Base-by-base conservation (phyloP, 1,140 invertebrate species). In the Neodiprion pinetum region DNA sequence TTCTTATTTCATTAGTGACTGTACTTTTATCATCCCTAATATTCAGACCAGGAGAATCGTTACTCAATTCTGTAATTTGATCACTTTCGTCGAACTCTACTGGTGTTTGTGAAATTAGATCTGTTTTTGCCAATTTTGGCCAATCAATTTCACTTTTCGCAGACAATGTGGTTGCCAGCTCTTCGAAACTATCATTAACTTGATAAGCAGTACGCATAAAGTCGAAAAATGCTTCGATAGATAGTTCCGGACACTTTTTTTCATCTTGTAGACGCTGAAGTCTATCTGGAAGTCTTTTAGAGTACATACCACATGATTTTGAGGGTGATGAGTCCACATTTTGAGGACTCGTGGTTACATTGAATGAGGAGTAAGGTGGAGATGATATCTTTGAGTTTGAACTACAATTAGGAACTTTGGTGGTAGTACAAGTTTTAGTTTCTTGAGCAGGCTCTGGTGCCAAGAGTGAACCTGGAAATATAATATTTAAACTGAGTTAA, bases 181-280 rank as follows among this genome's bases (percentile, higher is more conserved):
- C 90, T 84, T 93, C 92, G 67, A 92, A 87, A 81, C 90, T 91
- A 67, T 92, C 91, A 74, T 92, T 87, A 69, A 91, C 87, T 86
- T 93, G 92, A 86, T 94, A 94, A 1, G 93, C 92, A 10, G 91
- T 93, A 82, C 91, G 90, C 89, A 94, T 91, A 83, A 94, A 93
- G 80, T 93, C 93, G 75, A 94, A 91, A 84, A 94, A 94, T 79
- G 93, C 90, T 85, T 91, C 91, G 23, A 93, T 90, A 0, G 92
- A 91, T 74, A 93, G 91, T 73, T 92, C 88, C 1, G 88, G 84
- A 78, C 84, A 87, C 73, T 83, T 87, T 61, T 61, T 61, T 82
- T 84, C 79, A 76, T 84, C 80, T 47, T 82, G 12, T 7, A 69
- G 17, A 21, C 49, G 50, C 50, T 49, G 12, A 11, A 75, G 49